These are phyloP conservation scores for Synodontis membranacea DNA, from an alignment of 2,113 vertebrate genomes.

Conservation along the genomic window DNA sequence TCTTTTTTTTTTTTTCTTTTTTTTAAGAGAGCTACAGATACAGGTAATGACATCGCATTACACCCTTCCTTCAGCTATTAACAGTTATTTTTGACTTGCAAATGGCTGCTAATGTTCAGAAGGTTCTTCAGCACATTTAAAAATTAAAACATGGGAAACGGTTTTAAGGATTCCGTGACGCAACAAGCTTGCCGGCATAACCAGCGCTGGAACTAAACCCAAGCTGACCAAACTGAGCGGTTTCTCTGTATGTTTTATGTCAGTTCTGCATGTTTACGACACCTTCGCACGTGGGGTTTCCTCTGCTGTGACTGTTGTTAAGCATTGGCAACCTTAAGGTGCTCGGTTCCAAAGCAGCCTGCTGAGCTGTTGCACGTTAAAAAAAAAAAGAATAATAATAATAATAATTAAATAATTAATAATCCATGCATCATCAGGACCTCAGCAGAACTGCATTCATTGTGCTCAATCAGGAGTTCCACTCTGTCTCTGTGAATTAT, in stretches of 20 bases:
- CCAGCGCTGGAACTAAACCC: background rate
- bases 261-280: background rate
- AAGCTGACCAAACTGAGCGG: background rate
- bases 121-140: background rate
- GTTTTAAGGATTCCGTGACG: background rate
- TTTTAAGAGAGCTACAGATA: background rate
- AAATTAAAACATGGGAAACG: background rate
- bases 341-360: conserved; percentile 19
- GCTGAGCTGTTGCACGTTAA: conserved; percentile 15
- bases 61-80: background rate
- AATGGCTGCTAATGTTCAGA: background rate
- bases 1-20: background rate
- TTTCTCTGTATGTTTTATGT: background rate
- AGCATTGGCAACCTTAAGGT: conserved; percentile 27
- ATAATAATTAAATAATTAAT: too few species aligned
- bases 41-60: background rate
- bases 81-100: background rate
- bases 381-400: too few species aligned
- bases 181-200: background rate
- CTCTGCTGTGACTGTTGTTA: background rate
- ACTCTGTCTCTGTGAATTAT: conserved; percentile 48
- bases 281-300: conserved; percentile 7
- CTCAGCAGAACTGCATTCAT: conserved; percentile 50
- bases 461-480: conserved; percentile 45
- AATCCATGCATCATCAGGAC: conserved; percentile 26